Percentiles rank a stretch among this genome's conserved stretches.
These are phyloP conservation scores for Kradibia gibbosae DNA, from an alignment of 1,140 invertebrate genomes.

Conservation along the genomic window DNA sequence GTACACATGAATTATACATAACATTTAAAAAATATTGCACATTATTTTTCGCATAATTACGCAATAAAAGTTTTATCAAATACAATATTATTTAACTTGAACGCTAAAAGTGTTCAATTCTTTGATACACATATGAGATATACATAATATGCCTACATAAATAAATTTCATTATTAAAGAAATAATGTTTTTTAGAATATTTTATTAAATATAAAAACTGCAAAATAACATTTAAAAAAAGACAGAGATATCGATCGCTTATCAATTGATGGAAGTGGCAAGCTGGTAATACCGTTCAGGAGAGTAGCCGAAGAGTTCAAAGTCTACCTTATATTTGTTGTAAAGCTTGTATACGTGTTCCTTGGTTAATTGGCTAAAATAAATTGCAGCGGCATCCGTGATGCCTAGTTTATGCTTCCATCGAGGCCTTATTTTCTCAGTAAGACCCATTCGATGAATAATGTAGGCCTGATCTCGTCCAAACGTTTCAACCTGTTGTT, in stretches of 20 bases:
- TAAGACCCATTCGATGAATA: conserved; percentile 63
- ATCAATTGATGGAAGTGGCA: conserved; percentile 44
- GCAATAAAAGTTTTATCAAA: too few relatives aligned
- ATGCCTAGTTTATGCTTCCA: conserved; percentile 64
- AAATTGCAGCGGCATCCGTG: conserved; percentile 59
- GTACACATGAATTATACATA: too few relatives aligned
- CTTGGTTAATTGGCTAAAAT: conserved; percentile 70
- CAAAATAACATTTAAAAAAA: too few relatives aligned
- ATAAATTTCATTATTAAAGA: too few relatives aligned
- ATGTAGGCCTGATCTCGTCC: conserved; percentile 73
- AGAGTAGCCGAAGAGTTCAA: conserved; percentile 74
- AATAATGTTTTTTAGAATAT: too few relatives aligned
- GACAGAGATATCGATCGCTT: not conserved
- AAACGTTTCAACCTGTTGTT: conserved; percentile 73
- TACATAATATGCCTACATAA: too few relatives aligned
- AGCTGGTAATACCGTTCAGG: conserved; percentile 66
- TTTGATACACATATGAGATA: too few relatives aligned
- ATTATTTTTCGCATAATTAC: too few relatives aligned
- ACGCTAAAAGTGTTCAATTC: too few relatives aligned
- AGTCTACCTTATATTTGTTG: conserved; percentile 74
- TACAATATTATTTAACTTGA: too few relatives aligned
- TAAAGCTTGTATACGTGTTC: conserved; percentile 68
- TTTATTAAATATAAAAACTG: too few relatives aligned
- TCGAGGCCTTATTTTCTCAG: conserved; percentile 61
- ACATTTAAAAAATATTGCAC: too few relatives aligned